phyloP scores from a whole-genome alignment of 2,113 vertebrate species.

The Protobothrops mucrosquamatus region DNA sequence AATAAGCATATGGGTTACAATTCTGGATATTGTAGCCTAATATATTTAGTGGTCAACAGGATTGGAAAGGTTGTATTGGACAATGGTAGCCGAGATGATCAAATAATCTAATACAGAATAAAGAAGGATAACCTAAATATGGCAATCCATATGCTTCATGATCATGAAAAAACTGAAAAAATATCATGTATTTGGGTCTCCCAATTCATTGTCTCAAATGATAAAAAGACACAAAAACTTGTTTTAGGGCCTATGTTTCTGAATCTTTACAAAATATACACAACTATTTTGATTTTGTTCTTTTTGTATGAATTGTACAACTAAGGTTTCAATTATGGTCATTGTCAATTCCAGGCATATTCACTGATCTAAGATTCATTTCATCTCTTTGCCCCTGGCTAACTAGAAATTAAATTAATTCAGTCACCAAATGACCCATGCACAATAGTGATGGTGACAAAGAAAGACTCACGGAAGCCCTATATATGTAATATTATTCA shows the following conservation, averaged over 20 bases:
- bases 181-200: background rate
- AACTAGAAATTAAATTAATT: background rate
- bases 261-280: background rate
- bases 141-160: background rate
- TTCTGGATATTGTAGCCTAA: background rate
- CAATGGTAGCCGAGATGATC: background rate
- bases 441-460: background rate
- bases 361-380: background rate
- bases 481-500: background rate
- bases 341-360: background rate
- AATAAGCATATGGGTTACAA: background rate
- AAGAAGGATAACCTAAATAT: background rate
- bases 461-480: constrained; percentile 3
- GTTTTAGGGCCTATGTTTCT: background rate
- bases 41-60: background rate
- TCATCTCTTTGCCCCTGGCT: background rate
- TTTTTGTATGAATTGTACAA: background rate
- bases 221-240: background rate
- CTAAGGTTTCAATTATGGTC: background rate
- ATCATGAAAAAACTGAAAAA: background rate
- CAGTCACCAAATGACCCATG: background rate
- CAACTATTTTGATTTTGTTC: background rate
- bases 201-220: background rate
- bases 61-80: background rate
- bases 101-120: background rate